phyloP scores from a whole-genome alignment of 2,888 invertebrate species.

The Mellilla xanthometata region DNA sequence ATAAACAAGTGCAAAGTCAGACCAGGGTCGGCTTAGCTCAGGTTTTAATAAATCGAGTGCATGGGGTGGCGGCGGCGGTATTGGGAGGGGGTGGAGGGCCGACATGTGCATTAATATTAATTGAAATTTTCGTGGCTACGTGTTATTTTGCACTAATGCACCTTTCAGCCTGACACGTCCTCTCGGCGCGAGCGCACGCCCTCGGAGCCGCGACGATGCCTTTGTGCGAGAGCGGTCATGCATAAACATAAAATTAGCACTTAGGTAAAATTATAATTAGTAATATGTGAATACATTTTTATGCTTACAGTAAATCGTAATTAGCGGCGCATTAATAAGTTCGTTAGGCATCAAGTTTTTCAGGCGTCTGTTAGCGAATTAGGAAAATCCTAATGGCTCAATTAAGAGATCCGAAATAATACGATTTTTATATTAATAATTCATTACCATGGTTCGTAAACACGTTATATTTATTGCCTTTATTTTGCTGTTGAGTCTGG shows the following conservation, averaged over 20 bases:
- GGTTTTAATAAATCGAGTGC: constrained; percentile 62
- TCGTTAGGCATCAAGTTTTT: constrained; percentile 8
- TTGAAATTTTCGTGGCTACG: constrained; percentile 75
- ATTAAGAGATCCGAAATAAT: constrained; percentile 17
- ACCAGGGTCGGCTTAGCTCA: constrained; percentile 49
- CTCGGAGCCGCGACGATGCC: no score
- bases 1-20: constrained; percentile 61
- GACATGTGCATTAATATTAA: constrained; percentile 73
- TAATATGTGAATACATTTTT: constrained; percentile 5
- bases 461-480: constrained; percentile 11
- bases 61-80: constrained; percentile 29
- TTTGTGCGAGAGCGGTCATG: constrained; percentile 8
- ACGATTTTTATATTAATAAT: constrained; percentile 14
- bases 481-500: constrained; percentile 5
- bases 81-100: constrained; percentile 28
- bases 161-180: constrained; percentile 57
- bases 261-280: constrained; percentile 16
- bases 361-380: constrained; percentile 9
- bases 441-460: constrained; percentile 17
- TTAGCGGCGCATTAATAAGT: constrained; percentile 2
- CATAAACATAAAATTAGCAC: constrained; percentile 9
- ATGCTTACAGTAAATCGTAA: constrained; percentile 3
- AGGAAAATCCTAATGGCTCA: constrained; percentile 22
- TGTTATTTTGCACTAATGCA: constrained; percentile 71
- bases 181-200: constrained; percentile 42